Base-by-base conservation (phyloP, 2,113 vertebrate species). In the Macrotis lagotis region DNA sequence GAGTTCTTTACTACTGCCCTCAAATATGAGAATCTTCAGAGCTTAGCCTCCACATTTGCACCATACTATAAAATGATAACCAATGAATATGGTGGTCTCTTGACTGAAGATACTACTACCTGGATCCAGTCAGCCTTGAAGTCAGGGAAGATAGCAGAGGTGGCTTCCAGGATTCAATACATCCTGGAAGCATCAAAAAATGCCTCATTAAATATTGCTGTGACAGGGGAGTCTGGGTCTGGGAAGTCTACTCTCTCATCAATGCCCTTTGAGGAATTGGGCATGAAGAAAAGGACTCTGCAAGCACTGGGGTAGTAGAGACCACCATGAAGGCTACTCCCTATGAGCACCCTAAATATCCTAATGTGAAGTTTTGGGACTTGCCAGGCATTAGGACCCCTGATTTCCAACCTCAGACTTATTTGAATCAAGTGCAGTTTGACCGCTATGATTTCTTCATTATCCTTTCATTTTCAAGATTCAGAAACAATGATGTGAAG, bases 391-490 rank as follows among this genome's bases (percentile, higher is more conserved):
- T 95, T 0, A 95, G 96, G 52, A 96, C 53, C 0, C 88, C 52
- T 7, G 28, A 90, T 28, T 95, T 91, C 25, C 25, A 74, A 47
- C 52, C 93, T 31, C 88, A 97, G 6, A 91, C 47, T 51, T 96
- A 97, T 55, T 50, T 92, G 19, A 50, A 96, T 83, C 47, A 74
- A 25, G 74, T 97, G 37, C 48, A 90, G 9, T 96, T 97, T 28
- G 44, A 90, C 19, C 53, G 37, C 1, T 98, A 97, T 93, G 98
- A 98, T 92, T 97, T 98, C 91, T 98, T 98, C 51, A 95, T 98
- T 66, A 94, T 98, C 25, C 89, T 98, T 25, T 98, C 97, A 8
- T 90, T 95, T 22, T 92, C 96, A 24, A 93, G 97, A 48, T 95
- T 98, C 55, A 92, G 16, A 25, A 0, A 51, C 44, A 90, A 92